A percentile compares a stretch with the other conserved stretches of the same genome.
These are phyloP conservation scores for Odocoileus virginianus DNA, from an alignment of 2,113 vertebrate genomes.

Conservation along the genomic window DNA sequence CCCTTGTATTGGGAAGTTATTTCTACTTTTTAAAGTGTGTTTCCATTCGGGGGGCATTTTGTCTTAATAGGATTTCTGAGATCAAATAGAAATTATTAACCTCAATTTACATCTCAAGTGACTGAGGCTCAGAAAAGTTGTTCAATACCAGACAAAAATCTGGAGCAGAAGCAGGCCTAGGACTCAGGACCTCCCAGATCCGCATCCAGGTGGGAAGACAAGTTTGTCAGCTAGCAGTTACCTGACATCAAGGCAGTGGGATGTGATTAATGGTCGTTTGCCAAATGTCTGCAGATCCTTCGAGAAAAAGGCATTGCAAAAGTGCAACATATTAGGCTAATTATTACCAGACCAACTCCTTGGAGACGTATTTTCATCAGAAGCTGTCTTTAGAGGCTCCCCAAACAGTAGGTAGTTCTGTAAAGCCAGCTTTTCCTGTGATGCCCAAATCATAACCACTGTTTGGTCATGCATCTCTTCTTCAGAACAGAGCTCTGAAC, in stretches of 20 bases:
- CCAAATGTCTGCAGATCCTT: background rate
- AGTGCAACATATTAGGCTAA: background rate
- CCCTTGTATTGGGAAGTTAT: background rate
- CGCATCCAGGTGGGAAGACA: background rate
- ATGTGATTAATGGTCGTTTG: background rate
- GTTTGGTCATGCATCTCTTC: background rate
- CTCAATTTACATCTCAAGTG: background rate
- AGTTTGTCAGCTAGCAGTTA: background rate
- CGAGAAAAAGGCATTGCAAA: background rate
- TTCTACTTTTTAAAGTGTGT: background rate
- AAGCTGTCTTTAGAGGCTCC: background rate
- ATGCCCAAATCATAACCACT: background rate
- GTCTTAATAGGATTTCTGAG: background rate
- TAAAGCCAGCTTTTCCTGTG: background rate
- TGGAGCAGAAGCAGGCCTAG: background rate
- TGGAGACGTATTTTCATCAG: background rate
- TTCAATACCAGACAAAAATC: background rate
- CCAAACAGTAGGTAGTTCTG: background rate
- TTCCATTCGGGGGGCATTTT: background rate
- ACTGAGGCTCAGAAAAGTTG: background rate
- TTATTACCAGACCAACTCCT: background rate
- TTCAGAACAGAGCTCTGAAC: background rate
- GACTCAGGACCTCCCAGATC: background rate
- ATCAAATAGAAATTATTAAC: background rate
- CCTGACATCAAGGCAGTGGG: background rate